Base-by-base conservation (phyloP, 2,113 vertebrate genomes). In the Perognathus longimembris region DNA sequence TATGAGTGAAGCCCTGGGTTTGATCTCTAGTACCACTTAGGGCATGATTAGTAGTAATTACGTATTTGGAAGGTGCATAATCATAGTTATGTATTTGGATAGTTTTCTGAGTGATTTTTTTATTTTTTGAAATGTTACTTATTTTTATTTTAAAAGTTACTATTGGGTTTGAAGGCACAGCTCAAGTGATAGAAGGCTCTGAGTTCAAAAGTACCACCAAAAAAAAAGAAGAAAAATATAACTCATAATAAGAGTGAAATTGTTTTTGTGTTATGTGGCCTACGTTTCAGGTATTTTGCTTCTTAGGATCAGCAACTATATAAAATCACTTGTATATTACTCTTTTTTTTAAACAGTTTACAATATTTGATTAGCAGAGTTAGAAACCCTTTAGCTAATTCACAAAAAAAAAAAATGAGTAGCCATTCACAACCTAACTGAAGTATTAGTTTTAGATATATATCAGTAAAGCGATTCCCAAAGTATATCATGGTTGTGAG, bases 331-430 rank as follows among this genome's bases (percentile, higher is more conserved):
- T 59, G 2, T 61, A 71, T 50, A 45, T 95, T 81, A 50, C 14
- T 92, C 61, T 77, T 36, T 79, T 92, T 20, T 64, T 93, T n/a
- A n/a, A 93, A 70, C 57, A 59, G 0, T 63, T 67, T 86, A 75
- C 54, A 50, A 24, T 85, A 12, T 77, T 81, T 93, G 38, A 20
- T 90, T 94, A 90, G 30, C 15, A 85, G 69, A 96, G 63, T 92
- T 26, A 88, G 9, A 20, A 90, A 73, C 8, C 45, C 50, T 57
- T 86, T 76, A 77, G 54, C 34, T 74, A 67, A 14, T 45, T 81
- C 32, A 69, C 66, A 6, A 74, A 84, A 80, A 76, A 84, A 80
- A 76, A 28, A 54, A 90, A 18, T n/a, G n/a, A 85, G 80, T 67
- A 82, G 30, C 66, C 34, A 17, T 76, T 76, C 74, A 32, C 20